Percentiles rank a stretch among this genome's conserved stretches.
Conservation (phyloP, 2,113 vertebrate genomes). For the Ceuthmochares aereus region DNA sequence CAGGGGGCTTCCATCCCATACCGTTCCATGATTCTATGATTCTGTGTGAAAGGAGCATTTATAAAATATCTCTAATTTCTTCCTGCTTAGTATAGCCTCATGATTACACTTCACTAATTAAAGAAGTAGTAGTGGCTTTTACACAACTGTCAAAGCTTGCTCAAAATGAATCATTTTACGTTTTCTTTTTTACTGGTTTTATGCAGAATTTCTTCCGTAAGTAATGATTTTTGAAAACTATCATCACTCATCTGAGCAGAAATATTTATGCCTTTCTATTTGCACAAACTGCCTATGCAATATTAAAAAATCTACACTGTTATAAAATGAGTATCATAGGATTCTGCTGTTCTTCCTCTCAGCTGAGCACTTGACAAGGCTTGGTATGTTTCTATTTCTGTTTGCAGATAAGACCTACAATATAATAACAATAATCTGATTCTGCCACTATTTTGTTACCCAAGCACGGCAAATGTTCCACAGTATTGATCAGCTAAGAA, state of each 20-base stretch:
- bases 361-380: background rate
- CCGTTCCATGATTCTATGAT: too few species aligned
- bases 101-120: background rate
- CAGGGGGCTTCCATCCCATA: too few species aligned
- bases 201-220: background rate
- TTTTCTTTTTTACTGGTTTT: background rate
- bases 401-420: background rate
- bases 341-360: background rate
- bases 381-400: background rate
- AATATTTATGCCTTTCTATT: background rate
- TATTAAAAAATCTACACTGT: background rate
- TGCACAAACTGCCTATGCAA: background rate
- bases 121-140: background rate
- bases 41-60: background rate
- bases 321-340: background rate
- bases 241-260: background rate
- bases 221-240: background rate
- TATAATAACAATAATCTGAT: background rate
- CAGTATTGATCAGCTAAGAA: background rate
- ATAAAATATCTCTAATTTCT: background rate
- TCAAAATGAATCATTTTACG: background rate
- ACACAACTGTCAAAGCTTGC: background rate
- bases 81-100: background rate
- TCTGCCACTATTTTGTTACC: background rate
- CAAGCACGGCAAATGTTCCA: background rate